phyloP scores from a whole-genome alignment of 1,140 invertebrate genomes.

The Radopholus similis region DNA sequence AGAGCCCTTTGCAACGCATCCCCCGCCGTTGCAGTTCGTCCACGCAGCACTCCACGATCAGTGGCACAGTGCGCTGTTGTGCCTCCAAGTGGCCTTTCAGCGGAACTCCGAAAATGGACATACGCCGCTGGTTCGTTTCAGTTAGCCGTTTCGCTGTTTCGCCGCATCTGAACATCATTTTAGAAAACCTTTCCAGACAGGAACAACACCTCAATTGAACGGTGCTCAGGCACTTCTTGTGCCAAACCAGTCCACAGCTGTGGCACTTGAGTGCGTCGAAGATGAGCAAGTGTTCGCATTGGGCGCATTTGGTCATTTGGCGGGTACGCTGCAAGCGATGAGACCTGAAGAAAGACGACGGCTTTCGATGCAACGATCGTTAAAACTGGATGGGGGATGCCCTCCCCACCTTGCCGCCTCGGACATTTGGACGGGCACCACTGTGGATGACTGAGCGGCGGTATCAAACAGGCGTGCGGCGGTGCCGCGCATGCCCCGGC shows the following conservation, averaged over 20 bases:
- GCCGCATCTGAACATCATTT: too few relatives aligned
- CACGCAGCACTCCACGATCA: slow-evolving; percentile 55
- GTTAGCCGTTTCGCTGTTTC: slow-evolving; percentile 9
- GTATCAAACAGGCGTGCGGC: slow-evolving; percentile 42
- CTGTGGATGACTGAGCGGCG: slow-evolving; percentile 22
- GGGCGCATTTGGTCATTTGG: slow-evolving; percentile 46
- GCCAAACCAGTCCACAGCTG: slow-evolving; percentile 43
- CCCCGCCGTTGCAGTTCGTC: slow-evolving; percentile 52
- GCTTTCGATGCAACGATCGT: slow-evolving; percentile 14
- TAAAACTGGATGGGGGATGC: slow-evolving; percentile 2
- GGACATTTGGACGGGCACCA: slow-evolving; percentile 28
- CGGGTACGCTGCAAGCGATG: slow-evolving; percentile 46
- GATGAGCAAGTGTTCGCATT: slow-evolving; percentile 53
- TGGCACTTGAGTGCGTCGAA: slow-evolving; percentile 56
- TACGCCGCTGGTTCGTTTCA: slow-evolving; percentile 36
- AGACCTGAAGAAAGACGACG: slow-evolving; percentile 19
- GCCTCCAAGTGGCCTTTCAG: slow-evolving; percentile 47
- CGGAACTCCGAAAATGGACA: slow-evolving; percentile 57
- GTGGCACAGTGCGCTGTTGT: slow-evolving; percentile 48
- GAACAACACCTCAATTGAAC: slow-evolving; percentile 41
- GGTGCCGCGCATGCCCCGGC: too few relatives aligned
- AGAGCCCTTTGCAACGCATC: slow-evolving; percentile 55
- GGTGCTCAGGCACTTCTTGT: slow-evolving; percentile 49
- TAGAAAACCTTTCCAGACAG: slow-evolving; percentile 14
- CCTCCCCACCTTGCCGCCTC: slow-evolving; percentile 42